Evolutionary conservation across 2,888 invertebrate genomes (phyloP).

Genomic region (Pristionchus mayeri): DNA sequence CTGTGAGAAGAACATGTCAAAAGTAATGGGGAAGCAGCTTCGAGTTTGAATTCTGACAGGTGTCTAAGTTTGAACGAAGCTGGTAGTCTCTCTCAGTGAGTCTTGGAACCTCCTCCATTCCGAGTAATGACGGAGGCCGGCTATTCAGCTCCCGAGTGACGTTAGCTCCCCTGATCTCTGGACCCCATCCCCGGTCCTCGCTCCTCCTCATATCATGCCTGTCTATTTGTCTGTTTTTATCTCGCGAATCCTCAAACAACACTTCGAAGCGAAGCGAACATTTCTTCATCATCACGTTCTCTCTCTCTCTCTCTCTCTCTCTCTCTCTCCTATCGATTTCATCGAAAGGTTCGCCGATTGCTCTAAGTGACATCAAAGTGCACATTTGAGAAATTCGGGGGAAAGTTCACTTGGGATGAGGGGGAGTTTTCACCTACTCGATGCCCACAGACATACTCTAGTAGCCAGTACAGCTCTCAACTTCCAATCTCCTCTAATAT

Average conservation of each 20-base stretch:
- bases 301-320: background rate
- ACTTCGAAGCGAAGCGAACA: slow-evolving; percentile 34
- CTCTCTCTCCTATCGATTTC: slow-evolving; percentile 23
- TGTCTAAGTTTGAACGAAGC: background rate
- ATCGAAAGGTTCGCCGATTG: background rate
- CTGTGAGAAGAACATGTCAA: background rate
- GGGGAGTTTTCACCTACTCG: too few relatives aligned
- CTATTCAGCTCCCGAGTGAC: background rate
- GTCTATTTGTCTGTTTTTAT: slow-evolving; percentile 31
- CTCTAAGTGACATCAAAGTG: too few relatives aligned
- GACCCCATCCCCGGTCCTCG: background rate
- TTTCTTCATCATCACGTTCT: slow-evolving; percentile 34
- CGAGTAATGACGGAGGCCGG: background rate
- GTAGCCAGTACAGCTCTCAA: background rate
- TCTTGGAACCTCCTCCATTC: background rate
- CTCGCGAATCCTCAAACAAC: slow-evolving; percentile 33
- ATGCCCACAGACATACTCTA: background rate
- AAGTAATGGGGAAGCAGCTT: slow-evolving; percentile 13
- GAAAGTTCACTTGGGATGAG: too few relatives aligned
- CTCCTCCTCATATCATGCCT: slow-evolving; percentile 9
- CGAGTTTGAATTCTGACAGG: slow-evolving; percentile 32
- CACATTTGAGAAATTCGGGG: too few relatives aligned
- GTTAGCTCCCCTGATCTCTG: background rate
- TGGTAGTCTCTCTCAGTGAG: background rate
- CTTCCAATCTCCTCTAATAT: slow-evolving; percentile 44